Evolutionary conservation across 2,797 vertebrate genomes (phyloP), one percentile per base, ranked within the genome.

Genomic region (Odontamblyopus rebecca): DNA sequence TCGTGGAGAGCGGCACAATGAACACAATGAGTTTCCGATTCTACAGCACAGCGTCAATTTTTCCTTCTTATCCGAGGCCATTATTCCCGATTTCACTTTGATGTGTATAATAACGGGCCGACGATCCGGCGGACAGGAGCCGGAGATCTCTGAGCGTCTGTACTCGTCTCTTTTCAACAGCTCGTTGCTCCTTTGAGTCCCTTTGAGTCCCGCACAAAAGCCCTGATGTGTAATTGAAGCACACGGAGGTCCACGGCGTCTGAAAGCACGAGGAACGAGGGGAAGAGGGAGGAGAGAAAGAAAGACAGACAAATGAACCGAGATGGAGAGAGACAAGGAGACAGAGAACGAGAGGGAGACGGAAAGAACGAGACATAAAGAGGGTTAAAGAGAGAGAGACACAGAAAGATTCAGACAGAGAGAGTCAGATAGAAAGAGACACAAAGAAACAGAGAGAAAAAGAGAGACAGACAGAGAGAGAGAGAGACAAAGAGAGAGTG

Each of bases 171-270:
- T 23, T 23, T 23, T 23, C 23, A 23, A 23, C 23, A 0, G 23
- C 23, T 23, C 23, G 23, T 23, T 23, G 23, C 23, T 23, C 23
- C 23, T 23, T 23, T 23, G 23, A 23, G 30, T 12, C 60, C 23
- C 23, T 23, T 23, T 23, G 23, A 23, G 30, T 12, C 60, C 8
- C 2, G 16, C 9, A 61, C 60, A 61, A 61, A 60, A 61, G 60
- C 60, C 3, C 60, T n/a, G 60, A 61, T 11, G 60, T 61, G 29
- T 38, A n/a, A 61, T 61, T 61, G 60, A 61, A 61, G 60, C 6
- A 5, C 60, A 13, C 9, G 1, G 8, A 35, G 60, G 19, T 61
- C 60, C 38, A 16, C 6, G 2, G 2, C 26, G 26, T 8, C 56
- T 29, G 15, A 60, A 60, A 60, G 57, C n/a, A n/a, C 2, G 19